A percentile compares a stretch with the other conserved stretches of the same genome.
Evolutionary conservation across 1,140 invertebrate species (phyloP).

Genomic region (Pseudomyrmex pallidus): DNA sequence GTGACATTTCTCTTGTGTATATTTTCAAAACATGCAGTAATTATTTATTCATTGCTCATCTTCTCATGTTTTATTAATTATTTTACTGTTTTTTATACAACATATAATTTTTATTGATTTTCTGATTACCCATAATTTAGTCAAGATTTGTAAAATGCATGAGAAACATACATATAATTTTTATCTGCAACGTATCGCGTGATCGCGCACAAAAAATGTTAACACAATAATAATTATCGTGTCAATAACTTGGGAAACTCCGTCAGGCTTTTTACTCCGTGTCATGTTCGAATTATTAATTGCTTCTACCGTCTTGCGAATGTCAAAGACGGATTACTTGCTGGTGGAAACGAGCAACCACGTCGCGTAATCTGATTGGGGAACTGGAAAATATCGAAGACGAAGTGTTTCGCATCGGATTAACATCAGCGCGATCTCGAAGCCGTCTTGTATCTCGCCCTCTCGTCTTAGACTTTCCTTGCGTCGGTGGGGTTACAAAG

Average conservation of each 20-base stretch:
- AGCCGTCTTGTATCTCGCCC: slow-evolving; percentile 24
- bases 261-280: background rate
- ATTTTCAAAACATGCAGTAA: too few species aligned
- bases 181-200: too few species aligned
- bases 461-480: background rate
- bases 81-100: too few species aligned
- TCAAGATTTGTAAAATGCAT: too few species aligned
- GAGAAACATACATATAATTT: too few species aligned
- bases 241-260: background rate
- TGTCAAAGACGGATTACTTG: slow-evolving; percentile 1
- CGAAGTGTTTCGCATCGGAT: slow-evolving; percentile 55
- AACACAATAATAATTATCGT: background rate
- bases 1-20: too few species aligned
- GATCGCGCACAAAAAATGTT: too few species aligned
- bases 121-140: too few species aligned
- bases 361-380: slow-evolving; percentile 50
- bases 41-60: too few species aligned
- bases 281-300: slow-evolving; percentile 7
- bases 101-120: too few species aligned
- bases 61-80: too few species aligned
- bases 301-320: background rate
- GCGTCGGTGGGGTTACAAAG: slow-evolving; percentile 21
- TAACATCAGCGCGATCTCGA: slow-evolving; percentile 51
- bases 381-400: slow-evolving; percentile 48
- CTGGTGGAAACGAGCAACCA: slow-evolving; percentile 25